Conservation (phyloP, 2,888 invertebrate genomes). For the Loripinus fragilis region DNA sequence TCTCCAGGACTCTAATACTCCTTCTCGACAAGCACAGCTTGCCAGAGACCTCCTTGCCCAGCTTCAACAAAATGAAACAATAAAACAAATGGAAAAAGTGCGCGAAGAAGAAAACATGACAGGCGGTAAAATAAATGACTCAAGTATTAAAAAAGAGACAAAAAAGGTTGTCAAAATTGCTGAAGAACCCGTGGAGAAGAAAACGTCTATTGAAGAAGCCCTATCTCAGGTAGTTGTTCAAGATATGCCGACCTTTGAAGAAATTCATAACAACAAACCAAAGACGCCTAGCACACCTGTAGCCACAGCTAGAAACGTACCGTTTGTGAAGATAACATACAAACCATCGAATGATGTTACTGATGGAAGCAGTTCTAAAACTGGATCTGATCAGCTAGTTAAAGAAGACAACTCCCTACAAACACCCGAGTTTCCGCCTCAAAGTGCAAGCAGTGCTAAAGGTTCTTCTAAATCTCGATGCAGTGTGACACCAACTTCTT, state of each 20-base stretch:
- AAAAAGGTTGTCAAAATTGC: neutral
- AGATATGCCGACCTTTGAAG: neutral
- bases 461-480: neutral
- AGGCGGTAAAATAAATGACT: slow-evolving; percentile 4
- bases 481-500: slow-evolving; percentile 60
- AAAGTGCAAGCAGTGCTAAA: neutral
- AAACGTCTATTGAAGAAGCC: neutral
- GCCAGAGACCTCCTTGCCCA: slow-evolving; percentile 62
- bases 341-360: slow-evolving; percentile 32
- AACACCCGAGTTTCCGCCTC: neutral
- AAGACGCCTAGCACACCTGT: slow-evolving; percentile 15
- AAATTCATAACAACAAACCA: slow-evolving; percentile 19
- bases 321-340: slow-evolving; percentile 55
- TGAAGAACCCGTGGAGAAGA: neutral
- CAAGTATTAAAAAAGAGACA: slow-evolving; percentile 31
- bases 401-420: neutral
- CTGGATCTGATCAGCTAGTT: neutral
- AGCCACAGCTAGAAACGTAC: slow-evolving; percentile 8
- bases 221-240: neutral
- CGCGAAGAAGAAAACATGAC: slow-evolving; percentile 1
- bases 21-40: slow-evolving; percentile 60
- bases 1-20: slow-evolving; percentile 63
- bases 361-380: neutral
- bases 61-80: slow-evolving; percentile 53
- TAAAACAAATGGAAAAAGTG: slow-evolving; percentile 46